Evolutionary conservation across 2,888 invertebrate genomes (phyloP).

Genomic region (Camptogramma bilineatum): DNA sequence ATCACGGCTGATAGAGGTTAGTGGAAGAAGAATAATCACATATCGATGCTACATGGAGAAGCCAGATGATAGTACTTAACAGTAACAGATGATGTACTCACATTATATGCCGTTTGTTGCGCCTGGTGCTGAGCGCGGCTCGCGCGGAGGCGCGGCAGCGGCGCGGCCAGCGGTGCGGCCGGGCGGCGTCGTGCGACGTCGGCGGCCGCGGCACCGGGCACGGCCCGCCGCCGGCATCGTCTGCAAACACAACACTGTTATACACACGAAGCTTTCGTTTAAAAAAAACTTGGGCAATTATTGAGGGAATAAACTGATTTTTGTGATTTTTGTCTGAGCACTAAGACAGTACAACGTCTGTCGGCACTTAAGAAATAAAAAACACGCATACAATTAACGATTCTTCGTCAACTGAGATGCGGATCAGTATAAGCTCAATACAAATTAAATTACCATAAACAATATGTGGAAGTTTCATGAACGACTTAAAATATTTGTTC

Average conservation of each 20-base stretch:
- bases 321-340: no score
- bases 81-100: not conserved
- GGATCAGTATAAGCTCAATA: not conserved
- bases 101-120: conserved; percentile 9
- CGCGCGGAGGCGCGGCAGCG: conserved; percentile 38
- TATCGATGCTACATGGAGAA: no score
- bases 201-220: conserved; percentile 66
- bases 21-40: no score
- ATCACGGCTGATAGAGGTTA: no score
- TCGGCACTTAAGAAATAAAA: no score
- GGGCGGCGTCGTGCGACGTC: conserved; percentile 62
- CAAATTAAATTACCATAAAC: not conserved
- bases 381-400: no score
- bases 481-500: not conserved
- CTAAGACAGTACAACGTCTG: no score
- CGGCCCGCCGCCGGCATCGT: conserved; percentile 51
- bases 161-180: conserved; percentile 58
- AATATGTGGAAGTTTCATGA: not conserved
- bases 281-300: no score
- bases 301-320: no score
- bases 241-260: conserved; percentile 13
- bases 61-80: no score
- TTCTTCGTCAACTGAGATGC: no score
- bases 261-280: no score
- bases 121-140: conserved; percentile 37